Evolutionary conservation across 2,888 invertebrate genomes (phyloP).

Genomic region (Willowsia nigromaculata): DNA sequence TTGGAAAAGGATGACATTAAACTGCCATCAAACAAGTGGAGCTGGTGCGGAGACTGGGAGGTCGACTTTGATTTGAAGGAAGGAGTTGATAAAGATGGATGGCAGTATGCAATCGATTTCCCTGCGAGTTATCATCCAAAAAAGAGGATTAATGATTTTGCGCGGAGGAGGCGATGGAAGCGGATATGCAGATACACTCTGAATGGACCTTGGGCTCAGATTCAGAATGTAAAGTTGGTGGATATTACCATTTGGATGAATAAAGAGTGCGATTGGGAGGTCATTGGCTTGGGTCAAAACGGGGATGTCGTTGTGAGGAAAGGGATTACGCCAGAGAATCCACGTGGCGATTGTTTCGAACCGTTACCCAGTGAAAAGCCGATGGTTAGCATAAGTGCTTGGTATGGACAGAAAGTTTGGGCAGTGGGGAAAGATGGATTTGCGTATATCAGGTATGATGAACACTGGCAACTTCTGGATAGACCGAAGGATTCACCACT

Average conservation of each 20-base stretch:
- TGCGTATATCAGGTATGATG: constrained; percentile 83
- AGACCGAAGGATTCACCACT: constrained; percentile 84
- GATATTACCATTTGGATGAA: constrained; percentile 87
- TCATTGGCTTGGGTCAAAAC: constrained; percentile 92
- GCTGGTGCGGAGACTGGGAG: constrained; percentile 95
- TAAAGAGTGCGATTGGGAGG: constrained; percentile 81
- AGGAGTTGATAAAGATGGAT: constrained; percentile 94
- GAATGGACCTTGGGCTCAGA: constrained; percentile 92
- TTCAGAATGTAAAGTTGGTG: constrained; percentile 91
- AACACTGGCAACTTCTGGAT: constrained; percentile 82
- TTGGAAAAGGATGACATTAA: constrained; percentile 92
- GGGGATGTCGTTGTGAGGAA: constrained; percentile 92
- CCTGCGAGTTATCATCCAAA: constrained; percentile 91
- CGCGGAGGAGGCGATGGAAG: constrained; percentile 91
- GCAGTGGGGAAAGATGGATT: constrained; percentile 92
- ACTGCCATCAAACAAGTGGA: constrained; percentile 92
- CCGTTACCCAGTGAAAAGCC: constrained; percentile 91
- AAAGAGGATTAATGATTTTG: constrained; percentile 93
- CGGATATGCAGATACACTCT: constrained; percentile 90
- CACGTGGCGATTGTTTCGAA: constrained; percentile 85
- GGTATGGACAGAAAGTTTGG: constrained; percentile 88
- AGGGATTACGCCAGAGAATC: constrained; percentile 87
- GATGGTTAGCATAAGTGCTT: constrained; percentile 87
- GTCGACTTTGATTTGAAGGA: constrained; percentile 94
- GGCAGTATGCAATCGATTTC: constrained; percentile 97